Base-by-base conservation (phyloP, 30 jellyfish, hydroid and myxozoan species). In the Turritopsis rubra region DNA sequence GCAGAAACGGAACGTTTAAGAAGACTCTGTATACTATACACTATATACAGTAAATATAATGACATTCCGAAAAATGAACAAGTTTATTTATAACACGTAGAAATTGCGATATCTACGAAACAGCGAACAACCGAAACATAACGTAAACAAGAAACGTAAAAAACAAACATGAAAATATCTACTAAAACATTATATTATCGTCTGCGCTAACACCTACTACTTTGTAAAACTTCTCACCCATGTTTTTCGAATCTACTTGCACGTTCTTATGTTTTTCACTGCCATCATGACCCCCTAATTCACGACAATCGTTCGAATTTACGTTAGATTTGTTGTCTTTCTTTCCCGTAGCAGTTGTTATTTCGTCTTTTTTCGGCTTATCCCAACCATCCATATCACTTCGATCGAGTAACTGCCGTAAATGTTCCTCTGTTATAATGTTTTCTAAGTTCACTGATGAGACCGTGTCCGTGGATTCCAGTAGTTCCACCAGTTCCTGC, bases 361-460 rank as follows among this genome's bases (percentile, higher is more conserved):
- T 41, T 41, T 3, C 5, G 60, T 3, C 9, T 5, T 41, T 41
- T 41, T 41, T 41, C 60, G 60, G 60, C 13, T 41, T 41, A 41
- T 81, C 88, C 84, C 85, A 54, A 21, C 85, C 88, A 18, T 8
- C 74, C 87, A 83, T 72, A 74, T 83, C 90, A 21, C 88, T 66
- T 21, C 98, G 92, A 53, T 92, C 98, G 73, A 92, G 86, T 73
- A 92, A 66, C 65, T 54, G 84, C 25, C 85, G 52, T 8, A 92
- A 86, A 24, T 84, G 66, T 29, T 92, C 96, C n/a, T 92, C 85
- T 9, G 93, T 78, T 0, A 92, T 84, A 1, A 85, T 93, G 65
- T 81, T 21, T 0, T 30, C 88, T 9, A 68, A 9, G 30, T 68
- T 27, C 31, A 68, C 77, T 23, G 77, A 68, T 21, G 89, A 88